Evolutionary conservation across 2,797 vertebrate species (phyloP).

Genomic region (Simalia tracyae): DNA sequence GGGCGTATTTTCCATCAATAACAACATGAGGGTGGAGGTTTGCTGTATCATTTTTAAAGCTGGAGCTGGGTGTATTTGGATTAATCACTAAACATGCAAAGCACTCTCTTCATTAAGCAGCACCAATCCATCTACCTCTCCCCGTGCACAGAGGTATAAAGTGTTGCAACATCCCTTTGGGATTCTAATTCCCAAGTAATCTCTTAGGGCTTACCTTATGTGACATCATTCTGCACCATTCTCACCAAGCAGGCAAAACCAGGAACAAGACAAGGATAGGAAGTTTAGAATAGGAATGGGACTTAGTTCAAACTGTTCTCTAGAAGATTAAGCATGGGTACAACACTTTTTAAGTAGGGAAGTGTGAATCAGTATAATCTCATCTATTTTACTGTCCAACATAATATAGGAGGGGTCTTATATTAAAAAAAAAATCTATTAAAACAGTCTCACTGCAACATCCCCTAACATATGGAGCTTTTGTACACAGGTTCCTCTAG

Average conservation of each 20-base stretch:
- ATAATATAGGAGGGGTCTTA: too few relatives aligned
- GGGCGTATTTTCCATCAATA: constrained; percentile 13
- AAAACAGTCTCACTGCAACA: background rate
- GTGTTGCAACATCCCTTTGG: background rate
- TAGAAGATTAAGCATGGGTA: background rate
- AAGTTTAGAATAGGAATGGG: background rate
- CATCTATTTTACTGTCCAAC: background rate
- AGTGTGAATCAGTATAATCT: background rate
- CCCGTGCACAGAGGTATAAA: accelerated
- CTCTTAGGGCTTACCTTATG: background rate
- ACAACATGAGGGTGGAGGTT: background rate
- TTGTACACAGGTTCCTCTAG: background rate
- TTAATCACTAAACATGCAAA: constrained; percentile 21
- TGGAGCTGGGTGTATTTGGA: background rate
- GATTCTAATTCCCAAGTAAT: background rate
- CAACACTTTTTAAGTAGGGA: background rate
- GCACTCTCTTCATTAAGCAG: accelerated
- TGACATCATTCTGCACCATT: accelerated
- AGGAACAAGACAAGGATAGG: too few relatives aligned
- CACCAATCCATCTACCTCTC: background rate
- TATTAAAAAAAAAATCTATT: background rate
- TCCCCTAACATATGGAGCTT: background rate
- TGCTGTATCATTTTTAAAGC: background rate
- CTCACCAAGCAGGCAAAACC: background rate
- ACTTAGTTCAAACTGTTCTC: background rate